These are phyloP conservation scores for Apodemia zela DNA, from an alignment of 2,888 invertebrate genomes.

Conservation along the genomic window DNA sequence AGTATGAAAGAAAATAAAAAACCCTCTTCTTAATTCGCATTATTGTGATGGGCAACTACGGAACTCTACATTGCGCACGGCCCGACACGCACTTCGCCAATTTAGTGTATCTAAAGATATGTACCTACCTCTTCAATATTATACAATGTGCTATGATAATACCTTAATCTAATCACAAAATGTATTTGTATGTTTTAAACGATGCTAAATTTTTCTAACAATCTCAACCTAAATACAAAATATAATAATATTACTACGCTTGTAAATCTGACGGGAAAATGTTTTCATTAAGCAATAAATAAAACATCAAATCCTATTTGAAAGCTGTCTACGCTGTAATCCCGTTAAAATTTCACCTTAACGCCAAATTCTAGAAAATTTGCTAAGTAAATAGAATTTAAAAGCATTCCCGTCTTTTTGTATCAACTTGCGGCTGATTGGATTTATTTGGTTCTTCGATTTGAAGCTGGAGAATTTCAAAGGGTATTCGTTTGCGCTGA, in stretches of 20 bases:
- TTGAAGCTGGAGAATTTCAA: conserved; percentile 39
- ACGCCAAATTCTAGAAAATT: conserved; percentile 24
- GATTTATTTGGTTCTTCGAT: conserved; percentile 60
- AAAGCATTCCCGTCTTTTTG: conserved; percentile 24
- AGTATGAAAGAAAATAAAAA: no score
- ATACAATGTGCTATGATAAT: no score
- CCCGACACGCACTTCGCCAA: no score
- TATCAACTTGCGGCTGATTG: conserved; percentile 53
- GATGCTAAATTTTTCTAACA: background rate
- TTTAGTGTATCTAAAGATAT: no score
- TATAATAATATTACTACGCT: background rate
- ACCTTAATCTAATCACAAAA: background rate
- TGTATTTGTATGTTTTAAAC: background rate
- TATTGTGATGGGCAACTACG: no score
- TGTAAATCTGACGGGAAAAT: background rate
- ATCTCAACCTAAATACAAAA: background rate
- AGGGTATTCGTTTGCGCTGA: conserved; percentile 47
- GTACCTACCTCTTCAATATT: no score
- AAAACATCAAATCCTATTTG: conserved; percentile 1
- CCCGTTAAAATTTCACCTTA: conserved; percentile 23
- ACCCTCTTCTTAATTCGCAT: no score
- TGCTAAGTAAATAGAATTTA: conserved; percentile 26
- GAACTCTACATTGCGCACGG: no score
- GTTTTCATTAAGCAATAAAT: conserved; percentile 9
- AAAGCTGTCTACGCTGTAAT: conserved; percentile 19